Percentiles rank a stretch among this genome's conserved stretches.
Evolutionary conservation across 1,140 invertebrate genomes (phyloP).

Genomic region (Venustaconcha ellipsiformis): DNA sequence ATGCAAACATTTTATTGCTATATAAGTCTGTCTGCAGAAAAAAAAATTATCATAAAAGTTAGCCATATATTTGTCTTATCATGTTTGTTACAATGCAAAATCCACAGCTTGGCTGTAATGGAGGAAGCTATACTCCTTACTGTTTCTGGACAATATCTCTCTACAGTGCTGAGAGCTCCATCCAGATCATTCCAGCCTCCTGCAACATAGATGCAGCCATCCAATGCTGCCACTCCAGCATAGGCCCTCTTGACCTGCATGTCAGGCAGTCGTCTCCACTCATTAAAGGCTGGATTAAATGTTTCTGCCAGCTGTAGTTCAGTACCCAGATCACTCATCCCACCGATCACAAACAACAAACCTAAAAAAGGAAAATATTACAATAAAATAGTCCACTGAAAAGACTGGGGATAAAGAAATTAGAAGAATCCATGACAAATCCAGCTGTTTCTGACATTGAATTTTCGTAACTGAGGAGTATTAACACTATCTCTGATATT

Average conservation of each 20-base stretch:
- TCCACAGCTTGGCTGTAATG: not conserved
- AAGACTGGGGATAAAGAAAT: too few relatives aligned
- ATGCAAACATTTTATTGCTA: too few relatives aligned
- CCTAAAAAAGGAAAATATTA: slow-evolving; percentile 70
- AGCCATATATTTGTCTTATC: too few relatives aligned
- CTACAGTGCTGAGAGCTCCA: slow-evolving; percentile 82
- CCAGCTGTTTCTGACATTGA: too few relatives aligned
- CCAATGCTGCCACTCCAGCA: slow-evolving; percentile 87
- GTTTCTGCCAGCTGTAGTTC: slow-evolving; percentile 83
- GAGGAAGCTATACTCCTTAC: slow-evolving; percentile 68
- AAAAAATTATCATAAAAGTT: too few relatives aligned
- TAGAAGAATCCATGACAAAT: too few relatives aligned
- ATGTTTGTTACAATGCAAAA: too few relatives aligned
- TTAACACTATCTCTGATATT: too few relatives aligned
- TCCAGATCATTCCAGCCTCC: slow-evolving; percentile 86
- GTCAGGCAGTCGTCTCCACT: slow-evolving; percentile 80
- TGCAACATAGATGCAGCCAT: slow-evolving; percentile 84
- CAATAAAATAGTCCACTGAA: too few relatives aligned
- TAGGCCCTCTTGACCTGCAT: slow-evolving; percentile 86
- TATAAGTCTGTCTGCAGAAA: too few relatives aligned
- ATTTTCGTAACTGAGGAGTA: too few relatives aligned
- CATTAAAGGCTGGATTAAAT: slow-evolving; percentile 83
- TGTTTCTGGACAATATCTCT: slow-evolving; percentile 89
- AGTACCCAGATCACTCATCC: slow-evolving; percentile 82
- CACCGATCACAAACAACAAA: slow-evolving; percentile 91